These are phyloP conservation scores for Leuciscus waleckii DNA, from an alignment of 2,797 vertebrate species.

Conservation along the genomic window DNA sequence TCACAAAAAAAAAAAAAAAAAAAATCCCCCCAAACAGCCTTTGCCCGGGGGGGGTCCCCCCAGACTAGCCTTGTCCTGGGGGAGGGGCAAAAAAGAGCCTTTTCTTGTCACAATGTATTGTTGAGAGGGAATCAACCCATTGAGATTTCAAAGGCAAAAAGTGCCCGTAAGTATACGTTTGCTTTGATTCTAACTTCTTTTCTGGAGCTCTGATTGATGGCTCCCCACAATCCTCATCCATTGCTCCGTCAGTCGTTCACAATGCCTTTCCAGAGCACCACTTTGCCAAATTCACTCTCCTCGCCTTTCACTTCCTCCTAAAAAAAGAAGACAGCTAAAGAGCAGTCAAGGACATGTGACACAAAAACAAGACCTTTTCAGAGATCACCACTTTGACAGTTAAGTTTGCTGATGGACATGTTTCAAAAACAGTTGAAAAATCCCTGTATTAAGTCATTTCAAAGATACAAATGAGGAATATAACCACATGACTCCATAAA, in stretches of 20 bases:
- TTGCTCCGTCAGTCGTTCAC: constrained; percentile 73
- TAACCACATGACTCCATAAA: not conserved
- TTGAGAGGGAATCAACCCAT: constrained; percentile 64
- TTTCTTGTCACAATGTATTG: constrained; percentile 58
- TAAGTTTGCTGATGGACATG: not conserved
- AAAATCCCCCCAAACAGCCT: not conserved
- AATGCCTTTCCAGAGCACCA: constrained; percentile 76
- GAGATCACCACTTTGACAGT: not conserved
- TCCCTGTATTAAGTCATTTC: not conserved
- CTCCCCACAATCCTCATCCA: constrained; percentile 70
- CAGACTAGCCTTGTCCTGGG: constrained; percentile 11
- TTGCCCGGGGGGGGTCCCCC: too few species aligned
- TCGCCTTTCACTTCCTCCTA: constrained; percentile 58
- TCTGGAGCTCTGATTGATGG: constrained; percentile 74
- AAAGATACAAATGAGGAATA: not conserved
- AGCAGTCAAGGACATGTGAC: constrained; percentile 59
- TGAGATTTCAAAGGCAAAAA: constrained; percentile 59
- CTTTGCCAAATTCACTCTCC: constrained; percentile 64
- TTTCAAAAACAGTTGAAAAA: constrained; percentile 1
- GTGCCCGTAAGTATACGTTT: constrained; percentile 70
- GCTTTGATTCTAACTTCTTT: constrained; percentile 69
- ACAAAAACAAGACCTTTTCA: constrained; percentile 24
- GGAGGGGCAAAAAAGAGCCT: constrained; percentile 28
- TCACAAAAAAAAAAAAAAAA: not conserved
- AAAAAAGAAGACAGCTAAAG: constrained; percentile 58